phyloP scores from a whole-genome alignment of 2,797 vertebrate genomes.

The Mormyrus hasselquistii region DNA sequence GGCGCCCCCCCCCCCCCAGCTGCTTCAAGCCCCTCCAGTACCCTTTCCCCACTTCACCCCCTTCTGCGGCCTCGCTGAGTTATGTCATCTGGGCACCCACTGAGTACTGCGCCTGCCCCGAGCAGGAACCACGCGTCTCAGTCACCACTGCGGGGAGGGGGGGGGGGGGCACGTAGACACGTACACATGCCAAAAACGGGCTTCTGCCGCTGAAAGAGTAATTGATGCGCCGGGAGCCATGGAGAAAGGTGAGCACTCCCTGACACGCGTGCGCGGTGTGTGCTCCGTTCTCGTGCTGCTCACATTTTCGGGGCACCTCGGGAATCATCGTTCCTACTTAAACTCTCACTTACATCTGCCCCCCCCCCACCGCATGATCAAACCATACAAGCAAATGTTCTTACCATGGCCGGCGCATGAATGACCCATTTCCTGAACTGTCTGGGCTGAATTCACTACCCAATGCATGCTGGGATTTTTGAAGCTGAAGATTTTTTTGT shows the following conservation, averaged over 20 bases:
- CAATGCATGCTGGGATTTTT: background rate
- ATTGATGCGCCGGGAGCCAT: background rate
- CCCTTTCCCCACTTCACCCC: slow-evolving; percentile 23
- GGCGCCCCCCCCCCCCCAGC: slow-evolving; percentile 53
- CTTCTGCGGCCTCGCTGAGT: slow-evolving; percentile 43
- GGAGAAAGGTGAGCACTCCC: background rate
- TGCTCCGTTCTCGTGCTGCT: background rate
- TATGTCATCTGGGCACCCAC: slow-evolving; percentile 71
- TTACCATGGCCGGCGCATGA: background rate
- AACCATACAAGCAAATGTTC: background rate
- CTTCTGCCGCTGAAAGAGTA: background rate
- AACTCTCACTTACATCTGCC: background rate
- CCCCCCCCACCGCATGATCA: background rate
- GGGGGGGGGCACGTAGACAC: no score
- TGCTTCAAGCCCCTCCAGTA: slow-evolving; percentile 45
- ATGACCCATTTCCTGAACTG: background rate
- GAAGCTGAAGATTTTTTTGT: background rate
- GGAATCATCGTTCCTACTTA: background rate
- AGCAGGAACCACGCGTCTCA: slow-evolving; percentile 29
- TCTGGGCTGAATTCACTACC: background rate
- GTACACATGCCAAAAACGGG: background rate
- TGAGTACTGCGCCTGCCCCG: slow-evolving; percentile 41
- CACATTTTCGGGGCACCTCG: background rate
- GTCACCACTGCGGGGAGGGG: background rate
- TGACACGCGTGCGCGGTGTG: slow-evolving; percentile 25